These are phyloP conservation scores for Gonatopus flavifemur DNA, from an alignment of 1,140 invertebrate genomes.

Conservation along the genomic window DNA sequence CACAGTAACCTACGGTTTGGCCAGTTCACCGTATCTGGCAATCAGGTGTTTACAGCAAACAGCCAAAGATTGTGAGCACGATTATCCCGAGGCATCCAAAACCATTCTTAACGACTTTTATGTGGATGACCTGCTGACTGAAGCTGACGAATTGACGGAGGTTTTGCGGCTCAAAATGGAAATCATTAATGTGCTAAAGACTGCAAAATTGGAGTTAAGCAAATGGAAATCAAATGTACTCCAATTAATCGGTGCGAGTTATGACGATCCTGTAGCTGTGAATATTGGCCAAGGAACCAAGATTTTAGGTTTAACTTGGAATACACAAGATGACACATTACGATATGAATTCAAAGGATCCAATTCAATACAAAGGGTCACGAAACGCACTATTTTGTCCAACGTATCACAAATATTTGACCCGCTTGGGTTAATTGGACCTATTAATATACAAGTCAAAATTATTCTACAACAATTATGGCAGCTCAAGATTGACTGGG, in stretches of 20 bases:
- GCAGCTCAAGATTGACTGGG: background rate
- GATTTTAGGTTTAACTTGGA: background rate
- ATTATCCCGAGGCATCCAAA: conserved; percentile 18
- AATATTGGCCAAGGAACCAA: background rate
- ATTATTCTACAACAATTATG: background rate
- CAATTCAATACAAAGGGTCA: background rate
- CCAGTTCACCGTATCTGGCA: too few species aligned
- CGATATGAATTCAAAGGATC: conserved; percentile 2
- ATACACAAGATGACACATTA: conserved; percentile 11
- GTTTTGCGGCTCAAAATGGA: background rate
- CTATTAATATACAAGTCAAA: background rate
- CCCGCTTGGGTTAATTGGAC: background rate
- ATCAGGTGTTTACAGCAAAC: conserved; percentile 24
- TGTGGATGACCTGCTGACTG: conserved; percentile 37
- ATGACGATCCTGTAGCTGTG: background rate
- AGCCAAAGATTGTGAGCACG: conserved; percentile 3
- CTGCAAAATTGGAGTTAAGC: conserved; percentile 3
- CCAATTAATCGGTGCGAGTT: background rate
- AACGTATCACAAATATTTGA: background rate
- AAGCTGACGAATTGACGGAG: background rate
- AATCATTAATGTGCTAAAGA: background rate
- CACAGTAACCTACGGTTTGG: conserved; percentile 34
- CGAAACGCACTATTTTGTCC: background rate
- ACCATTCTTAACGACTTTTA: conserved; percentile 32
- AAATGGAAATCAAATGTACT: conserved; percentile 13